Evolutionary conservation across 2,113 vertebrate genomes (phyloP).

Genomic region (Ammodytes dubius): DNA sequence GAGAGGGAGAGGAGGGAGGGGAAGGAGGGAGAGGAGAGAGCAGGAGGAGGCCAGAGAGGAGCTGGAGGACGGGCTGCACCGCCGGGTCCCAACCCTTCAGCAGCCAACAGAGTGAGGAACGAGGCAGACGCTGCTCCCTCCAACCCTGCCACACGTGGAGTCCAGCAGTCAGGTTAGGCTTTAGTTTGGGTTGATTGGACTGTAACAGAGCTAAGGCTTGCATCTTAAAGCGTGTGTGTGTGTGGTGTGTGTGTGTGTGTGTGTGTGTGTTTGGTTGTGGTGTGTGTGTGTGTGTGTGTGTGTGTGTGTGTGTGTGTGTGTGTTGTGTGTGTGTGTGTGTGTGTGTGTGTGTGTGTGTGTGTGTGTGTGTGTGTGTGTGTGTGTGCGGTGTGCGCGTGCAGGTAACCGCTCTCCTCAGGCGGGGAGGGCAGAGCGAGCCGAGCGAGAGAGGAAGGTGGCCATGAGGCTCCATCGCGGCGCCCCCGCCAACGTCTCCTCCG

Average conservation of each 20-base stretch:
- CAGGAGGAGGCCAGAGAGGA: slow-evolving; percentile 90
- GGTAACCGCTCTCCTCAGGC: slow-evolving; percentile 97
- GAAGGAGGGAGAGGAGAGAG: slow-evolving; percentile 94
- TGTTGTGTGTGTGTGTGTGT: too few species aligned
- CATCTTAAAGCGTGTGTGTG: neutral
- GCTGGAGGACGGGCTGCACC: slow-evolving; percentile 83
- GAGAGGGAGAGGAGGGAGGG: slow-evolving; percentile 91
- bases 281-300: neutral
- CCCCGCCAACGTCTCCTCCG: slow-evolving; percentile 95
- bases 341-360: too few species aligned
- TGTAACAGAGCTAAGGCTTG: neutral
- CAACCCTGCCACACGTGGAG: slow-evolving; percentile 89
- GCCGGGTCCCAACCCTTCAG: slow-evolving; percentile 87
- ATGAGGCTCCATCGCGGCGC: slow-evolving; percentile 97
- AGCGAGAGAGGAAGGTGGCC: slow-evolving; percentile 97
- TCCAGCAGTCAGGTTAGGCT: slow-evolving; percentile 87
- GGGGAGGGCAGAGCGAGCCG: slow-evolving; percentile 91
- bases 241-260: too few species aligned
- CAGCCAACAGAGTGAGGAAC: slow-evolving; percentile 92
- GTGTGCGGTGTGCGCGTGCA: slow-evolving; percentile 58
- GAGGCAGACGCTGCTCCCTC: slow-evolving; percentile 91
- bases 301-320: neutral
- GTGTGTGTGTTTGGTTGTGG: too few species aligned
- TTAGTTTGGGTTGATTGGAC: neutral
- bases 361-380: neutral